Evolutionary conservation across 2,797 vertebrate genomes (phyloP), one percentile per base, ranked within the genome.

Genomic region (Calcarius lapponicus): DNA sequence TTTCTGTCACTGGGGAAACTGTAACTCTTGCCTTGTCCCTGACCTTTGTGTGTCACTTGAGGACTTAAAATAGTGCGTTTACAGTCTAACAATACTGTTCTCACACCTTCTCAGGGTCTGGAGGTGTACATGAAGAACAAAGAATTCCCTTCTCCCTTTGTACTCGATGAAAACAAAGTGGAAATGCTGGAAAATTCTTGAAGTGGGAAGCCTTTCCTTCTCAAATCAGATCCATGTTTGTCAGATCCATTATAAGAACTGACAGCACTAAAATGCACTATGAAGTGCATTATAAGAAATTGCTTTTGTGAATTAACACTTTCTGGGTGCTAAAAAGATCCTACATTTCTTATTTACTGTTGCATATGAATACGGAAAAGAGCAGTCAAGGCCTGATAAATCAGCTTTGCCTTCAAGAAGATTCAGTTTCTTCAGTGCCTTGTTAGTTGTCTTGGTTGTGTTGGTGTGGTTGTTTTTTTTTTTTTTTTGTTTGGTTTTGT

Each of bases 71-170:
- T 26, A 78, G n/a, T 32, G 45, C 21, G 28, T 75, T 86, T 74
- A 15, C 56, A 40, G 25, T 53, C 80, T 93, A 92, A 96, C 53
- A 11, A 26, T 84, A 6, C 56, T 73, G 54, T 95, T 95, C 58
- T 94, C 50, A 42, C 65, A 26, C 4, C 0, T 95, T 94, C 96
- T 61, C 93, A 99, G 99, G 99, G 98, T 25, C 97, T 99, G 83
- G 98, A 99, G 79, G 73, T 18, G 7, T 97, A 98, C 86, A 96
- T 99, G 96, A 98, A 90, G 93, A 98, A 98, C 75, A 98, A 73
- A 75, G 98, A 95, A 4, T 86, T 99, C 81, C 83, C 60, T 48
- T 98, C 98, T 19, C 98, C 98, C 0, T 97, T 99, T 85, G 71
- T 98, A 56, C 98, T 99, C 8, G 98, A 99, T 4, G 96, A 98